A percentile compares a stretch with the other conserved stretches of the same genome.
Conservation (phyloP, 2,888 invertebrate species). For the Conops quadrifasciatus region DNA sequence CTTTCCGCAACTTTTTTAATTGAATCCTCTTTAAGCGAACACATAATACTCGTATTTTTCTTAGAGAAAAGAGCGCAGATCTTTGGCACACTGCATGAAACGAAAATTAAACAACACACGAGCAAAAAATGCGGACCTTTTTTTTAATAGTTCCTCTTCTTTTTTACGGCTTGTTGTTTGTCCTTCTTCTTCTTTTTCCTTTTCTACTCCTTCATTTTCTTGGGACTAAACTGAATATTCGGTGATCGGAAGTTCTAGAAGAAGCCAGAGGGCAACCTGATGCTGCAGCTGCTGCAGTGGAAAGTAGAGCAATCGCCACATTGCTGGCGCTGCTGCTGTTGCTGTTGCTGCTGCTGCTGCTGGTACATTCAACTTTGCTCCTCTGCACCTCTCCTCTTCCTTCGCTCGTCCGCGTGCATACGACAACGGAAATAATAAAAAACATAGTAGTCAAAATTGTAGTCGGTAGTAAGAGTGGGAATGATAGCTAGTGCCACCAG, state of each 20-base stretch:
- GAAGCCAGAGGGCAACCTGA: neutral
- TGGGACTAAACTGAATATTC: slow-evolving; percentile 15
- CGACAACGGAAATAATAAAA: too few species aligned
- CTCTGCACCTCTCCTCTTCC: too few species aligned
- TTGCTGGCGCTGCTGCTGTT: neutral
- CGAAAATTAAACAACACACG: slow-evolving; percentile 2
- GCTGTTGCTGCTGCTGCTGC: neutral
- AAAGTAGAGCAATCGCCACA: neutral
- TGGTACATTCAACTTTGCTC: slow-evolving; percentile 9
- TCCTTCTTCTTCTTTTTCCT: neutral
- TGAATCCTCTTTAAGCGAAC: slow-evolving; percentile 11
- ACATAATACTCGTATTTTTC: slow-evolving; percentile 1
- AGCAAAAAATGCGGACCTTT: neutral
- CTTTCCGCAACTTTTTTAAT: slow-evolving; percentile 8
- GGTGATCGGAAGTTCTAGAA: slow-evolving; percentile 14
- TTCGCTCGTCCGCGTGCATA: neutral
- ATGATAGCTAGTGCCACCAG: neutral
- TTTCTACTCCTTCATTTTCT: neutral
- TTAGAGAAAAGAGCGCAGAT: slow-evolving; percentile 1
- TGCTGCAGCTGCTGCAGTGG: too few species aligned
- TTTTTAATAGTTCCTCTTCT: too few species aligned
- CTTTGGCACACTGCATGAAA: neutral
- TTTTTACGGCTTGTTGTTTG: too few species aligned
- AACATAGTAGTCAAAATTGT: too few species aligned
- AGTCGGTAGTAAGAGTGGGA: too few species aligned